Conservation (phyloP, 2,888 invertebrate genomes). For the Aplocera efformata region DNA sequence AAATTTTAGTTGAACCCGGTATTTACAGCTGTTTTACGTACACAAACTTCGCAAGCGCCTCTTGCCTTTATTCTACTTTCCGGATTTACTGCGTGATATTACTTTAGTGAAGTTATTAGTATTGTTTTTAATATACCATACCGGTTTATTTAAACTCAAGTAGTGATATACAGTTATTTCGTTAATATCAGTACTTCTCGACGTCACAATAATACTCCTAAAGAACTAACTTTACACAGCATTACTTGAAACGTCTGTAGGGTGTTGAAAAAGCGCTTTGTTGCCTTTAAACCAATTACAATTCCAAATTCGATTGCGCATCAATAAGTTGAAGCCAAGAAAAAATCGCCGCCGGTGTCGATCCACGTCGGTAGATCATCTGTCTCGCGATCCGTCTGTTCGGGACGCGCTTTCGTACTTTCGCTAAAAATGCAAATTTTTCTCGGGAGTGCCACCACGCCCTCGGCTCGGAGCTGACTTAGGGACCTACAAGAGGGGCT, state of each 20-base stretch:
- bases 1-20: constrained; percentile 51
- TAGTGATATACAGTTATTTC: too few species aligned
- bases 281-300: too few species aligned
- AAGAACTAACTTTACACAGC: too few species aligned
- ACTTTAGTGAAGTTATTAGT: constrained; percentile 12
- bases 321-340: constrained; percentile 14
- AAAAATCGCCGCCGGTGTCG: constrained; percentile 31
- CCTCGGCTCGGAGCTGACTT: constrained; percentile 55
- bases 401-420: constrained; percentile 69
- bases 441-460: constrained; percentile 68
- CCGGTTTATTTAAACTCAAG: background rate
- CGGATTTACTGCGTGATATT: constrained; percentile 25
- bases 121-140: constrained; percentile 1
- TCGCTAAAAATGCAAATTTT: constrained; percentile 77
- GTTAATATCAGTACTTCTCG: too few species aligned
- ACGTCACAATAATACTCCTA: too few species aligned
- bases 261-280: too few species aligned
- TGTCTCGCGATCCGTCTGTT: constrained; percentile 70
- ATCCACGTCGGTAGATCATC: constrained; percentile 59
- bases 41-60: constrained; percentile 22
- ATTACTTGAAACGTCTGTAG: too few species aligned
- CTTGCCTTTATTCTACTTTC: constrained; percentile 26
- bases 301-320: constrained; percentile 7
- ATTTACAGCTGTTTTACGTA: constrained; percentile 33
- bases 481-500: constrained; percentile 47